Conservation (phyloP, 2,797 vertebrate genomes). For the Taeniopygia guttata region DNA sequence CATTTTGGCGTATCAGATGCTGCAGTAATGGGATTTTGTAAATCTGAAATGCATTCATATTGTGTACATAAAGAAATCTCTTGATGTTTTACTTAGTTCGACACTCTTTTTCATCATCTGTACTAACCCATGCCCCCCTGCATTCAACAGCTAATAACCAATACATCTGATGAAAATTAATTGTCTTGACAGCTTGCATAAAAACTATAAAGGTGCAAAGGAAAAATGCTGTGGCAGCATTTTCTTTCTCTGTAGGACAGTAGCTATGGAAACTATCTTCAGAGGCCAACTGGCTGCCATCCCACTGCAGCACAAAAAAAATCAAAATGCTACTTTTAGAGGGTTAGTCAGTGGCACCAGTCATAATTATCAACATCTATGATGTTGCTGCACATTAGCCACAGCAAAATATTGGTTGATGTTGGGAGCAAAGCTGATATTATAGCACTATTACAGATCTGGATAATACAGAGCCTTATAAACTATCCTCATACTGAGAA, state of each 20-base stretch:
- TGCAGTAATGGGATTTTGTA: slow-evolving; percentile 34
- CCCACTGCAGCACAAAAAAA: slow-evolving; percentile 59
- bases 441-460: neutral
- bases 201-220: slow-evolving; percentile 50
- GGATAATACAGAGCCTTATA: neutral
- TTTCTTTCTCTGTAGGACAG: slow-evolving; percentile 70
- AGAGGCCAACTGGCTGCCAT: slow-evolving; percentile 71
- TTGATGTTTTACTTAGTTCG: slow-evolving; percentile 39
- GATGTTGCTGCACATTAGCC: neutral
- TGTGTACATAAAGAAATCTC: slow-evolving; percentile 30
- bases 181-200: slow-evolving; percentile 56
- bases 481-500: neutral
- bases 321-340: slow-evolving; percentile 61
- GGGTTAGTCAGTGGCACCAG: slow-evolving; percentile 16
- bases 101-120: slow-evolving; percentile 4
- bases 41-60: slow-evolving; percentile 35
- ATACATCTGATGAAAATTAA: slow-evolving; percentile 61
- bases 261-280: slow-evolving; percentile 78
- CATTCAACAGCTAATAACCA: slow-evolving; percentile 44
- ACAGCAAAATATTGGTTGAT: slow-evolving; percentile 1
- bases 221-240: slow-evolving; percentile 62
- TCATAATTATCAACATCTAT: slow-evolving; percentile 40
- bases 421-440: neutral
- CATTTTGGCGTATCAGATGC: slow-evolving; percentile 42
- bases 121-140: neutral